Percentiles rank a stretch among this genome's conserved stretches.
Conservation (phyloP, 2,797 vertebrate genomes). For the Parambassis ranga region DNA sequence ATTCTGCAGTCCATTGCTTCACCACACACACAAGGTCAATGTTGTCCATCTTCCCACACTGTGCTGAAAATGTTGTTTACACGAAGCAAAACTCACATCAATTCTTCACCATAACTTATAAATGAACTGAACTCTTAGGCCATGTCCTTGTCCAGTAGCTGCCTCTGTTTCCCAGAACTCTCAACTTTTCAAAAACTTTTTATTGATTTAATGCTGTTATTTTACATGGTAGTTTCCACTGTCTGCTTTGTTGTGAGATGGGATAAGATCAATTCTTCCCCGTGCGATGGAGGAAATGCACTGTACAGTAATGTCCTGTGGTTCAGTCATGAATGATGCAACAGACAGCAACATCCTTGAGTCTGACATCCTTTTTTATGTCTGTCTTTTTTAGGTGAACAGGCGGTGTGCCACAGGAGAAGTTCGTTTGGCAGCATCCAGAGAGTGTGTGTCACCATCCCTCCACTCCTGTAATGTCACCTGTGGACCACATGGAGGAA, state of each 20-base stretch:
- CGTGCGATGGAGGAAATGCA: neutral
- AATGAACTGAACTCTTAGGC: too few species aligned
- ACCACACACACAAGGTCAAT: too few species aligned
- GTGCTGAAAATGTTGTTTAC: too few species aligned
- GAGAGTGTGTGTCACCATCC: constrained; percentile 79
- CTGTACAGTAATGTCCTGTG: neutral
- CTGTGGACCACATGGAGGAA: constrained; percentile 82
- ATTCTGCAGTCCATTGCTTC: too few species aligned
- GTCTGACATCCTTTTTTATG: constrained; percentile 4
- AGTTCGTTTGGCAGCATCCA: constrained; percentile 84
- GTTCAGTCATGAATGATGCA: constrained; percentile 24
- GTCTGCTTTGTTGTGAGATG: neutral
- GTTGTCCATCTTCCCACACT: too few species aligned
- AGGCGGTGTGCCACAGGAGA: constrained; percentile 82
- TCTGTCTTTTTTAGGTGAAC: constrained; percentile 77
- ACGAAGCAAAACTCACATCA: too few species aligned
- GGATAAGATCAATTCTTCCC: neutral
- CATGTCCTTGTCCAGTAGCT: too few species aligned
- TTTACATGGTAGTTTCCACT: neutral
- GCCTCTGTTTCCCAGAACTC: neutral
- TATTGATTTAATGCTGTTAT: neutral
- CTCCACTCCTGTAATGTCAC: constrained; percentile 81
- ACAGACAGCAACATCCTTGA: constrained; percentile 8
- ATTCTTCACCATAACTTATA: too few species aligned
- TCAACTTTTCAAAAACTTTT: neutral